A percentile compares a stretch with the other conserved stretches of the same genome.
phyloP scores from a whole-genome alignment of 2,797 vertebrate species.

The Heterohyrax brucei region DNA sequence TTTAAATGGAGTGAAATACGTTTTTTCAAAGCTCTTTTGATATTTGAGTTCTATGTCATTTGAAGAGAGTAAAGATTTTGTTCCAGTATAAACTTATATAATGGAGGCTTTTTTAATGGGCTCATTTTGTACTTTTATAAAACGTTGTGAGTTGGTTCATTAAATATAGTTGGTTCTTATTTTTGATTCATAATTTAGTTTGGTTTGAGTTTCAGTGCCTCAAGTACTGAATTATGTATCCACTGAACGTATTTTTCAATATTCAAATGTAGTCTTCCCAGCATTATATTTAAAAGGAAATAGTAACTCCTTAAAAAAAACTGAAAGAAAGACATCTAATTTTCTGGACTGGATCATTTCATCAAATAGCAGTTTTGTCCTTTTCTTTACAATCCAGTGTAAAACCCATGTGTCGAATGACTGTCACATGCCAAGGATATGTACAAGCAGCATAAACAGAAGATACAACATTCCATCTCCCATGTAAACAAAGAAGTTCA shows the following conservation, averaged over 20 bases:
- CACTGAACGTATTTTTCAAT: conserved; percentile 62
- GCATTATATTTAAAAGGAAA: conserved; percentile 52
- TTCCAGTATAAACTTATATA: conserved; percentile 54
- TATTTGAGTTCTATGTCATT: conserved; percentile 26
- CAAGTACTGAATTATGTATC: conserved; percentile 71
- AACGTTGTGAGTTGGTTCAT: conserved; percentile 66
- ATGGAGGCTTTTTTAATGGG: conserved; percentile 49
- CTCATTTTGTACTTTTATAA: conserved; percentile 66
- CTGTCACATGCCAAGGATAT: not conserved
- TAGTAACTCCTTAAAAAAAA: conserved; percentile 61
- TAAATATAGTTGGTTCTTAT: conserved; percentile 67
- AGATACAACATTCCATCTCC: not conserved
- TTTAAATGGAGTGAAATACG: conserved; percentile 23
- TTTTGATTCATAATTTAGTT: conserved; percentile 79
- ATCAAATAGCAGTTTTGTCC: not conserved
- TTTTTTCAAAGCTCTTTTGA: conserved; percentile 57
- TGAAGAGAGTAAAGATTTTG: conserved; percentile 43
- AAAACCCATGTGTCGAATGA: not conserved
- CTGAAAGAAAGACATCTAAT: conserved; percentile 42
- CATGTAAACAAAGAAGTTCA: not conserved
- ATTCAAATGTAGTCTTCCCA: conserved; percentile 60
- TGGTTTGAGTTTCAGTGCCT: conserved; percentile 56
- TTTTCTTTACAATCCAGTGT: not conserved
- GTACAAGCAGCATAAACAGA: not conserved
- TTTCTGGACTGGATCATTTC: not conserved